Conservation (phyloP, 2,797 vertebrate genomes). For the Avahi laniger region DNA sequence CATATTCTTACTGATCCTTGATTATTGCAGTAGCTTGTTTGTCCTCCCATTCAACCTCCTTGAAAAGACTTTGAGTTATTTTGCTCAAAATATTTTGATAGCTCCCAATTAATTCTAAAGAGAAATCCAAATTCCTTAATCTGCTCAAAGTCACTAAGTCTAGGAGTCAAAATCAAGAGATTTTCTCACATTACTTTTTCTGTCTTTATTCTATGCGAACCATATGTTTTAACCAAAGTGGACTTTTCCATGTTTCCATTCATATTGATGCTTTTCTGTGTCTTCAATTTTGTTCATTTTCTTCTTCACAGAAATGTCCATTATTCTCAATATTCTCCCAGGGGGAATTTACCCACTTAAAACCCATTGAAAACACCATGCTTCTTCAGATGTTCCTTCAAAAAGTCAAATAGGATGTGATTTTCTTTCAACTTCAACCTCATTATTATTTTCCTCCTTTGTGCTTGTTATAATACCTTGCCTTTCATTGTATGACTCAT, state of each 20-base stretch:
- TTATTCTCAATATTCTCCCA: neutral
- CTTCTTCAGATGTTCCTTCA: neutral
- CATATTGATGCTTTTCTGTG: neutral
- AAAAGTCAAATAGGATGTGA: neutral
- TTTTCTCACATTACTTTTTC: neutral
- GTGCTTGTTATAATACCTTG: neutral
- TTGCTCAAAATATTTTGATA: neutral
- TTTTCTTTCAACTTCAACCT: neutral
- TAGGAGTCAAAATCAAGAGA: neutral
- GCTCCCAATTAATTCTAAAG: neutral
- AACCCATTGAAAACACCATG: neutral
- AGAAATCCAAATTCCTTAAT: conserved; percentile 78
- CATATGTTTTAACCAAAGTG: neutral
- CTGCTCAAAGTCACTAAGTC: conserved; percentile 52
- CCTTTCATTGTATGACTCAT: neutral
- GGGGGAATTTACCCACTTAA: neutral
- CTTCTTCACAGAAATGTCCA: neutral
- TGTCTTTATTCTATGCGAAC: neutral
- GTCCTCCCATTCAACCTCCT: neutral
- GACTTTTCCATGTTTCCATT: neutral
- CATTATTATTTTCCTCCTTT: neutral
- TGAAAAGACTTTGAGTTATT: neutral
- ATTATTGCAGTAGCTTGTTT: neutral
- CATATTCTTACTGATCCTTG: neutral
- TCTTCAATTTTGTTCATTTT: neutral